Evolutionary conservation across 2,888 invertebrate species (phyloP).

Genomic region (Scaptomyza reducta): DNA sequence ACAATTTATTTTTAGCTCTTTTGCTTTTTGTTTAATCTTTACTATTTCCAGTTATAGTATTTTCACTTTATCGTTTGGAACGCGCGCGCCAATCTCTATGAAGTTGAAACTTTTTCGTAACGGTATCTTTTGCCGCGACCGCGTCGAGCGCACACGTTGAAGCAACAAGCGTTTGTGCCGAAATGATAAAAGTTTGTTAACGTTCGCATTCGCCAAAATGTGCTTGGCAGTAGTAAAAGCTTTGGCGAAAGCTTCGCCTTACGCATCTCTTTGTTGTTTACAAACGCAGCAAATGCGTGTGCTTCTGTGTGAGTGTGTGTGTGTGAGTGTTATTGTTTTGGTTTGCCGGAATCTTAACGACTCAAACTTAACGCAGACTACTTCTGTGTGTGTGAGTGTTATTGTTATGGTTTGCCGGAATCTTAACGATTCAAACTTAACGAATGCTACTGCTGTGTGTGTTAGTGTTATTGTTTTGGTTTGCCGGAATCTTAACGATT

Average conservation of each 20-base stretch:
- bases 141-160: conserved; percentile 36
- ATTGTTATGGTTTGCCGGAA: too few species aligned
- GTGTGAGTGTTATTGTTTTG: neutral
- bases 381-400: too few species aligned
- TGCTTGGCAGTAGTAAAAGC: conserved; percentile 26
- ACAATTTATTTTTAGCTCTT: neutral
- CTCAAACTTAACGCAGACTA: neutral
- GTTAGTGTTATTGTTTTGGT: neutral
- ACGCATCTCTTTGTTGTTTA: conserved; percentile 3
- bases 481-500: neutral
- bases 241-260: conserved; percentile 30
- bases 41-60: neutral
- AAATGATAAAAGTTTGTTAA: conserved; percentile 69
- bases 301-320: neutral
- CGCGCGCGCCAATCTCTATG: conserved; percentile 24
- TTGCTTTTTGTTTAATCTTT: neutral
- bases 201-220: conserved; percentile 21
- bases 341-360: neutral
- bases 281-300: neutral
- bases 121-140: conserved; percentile 23
- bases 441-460: too few species aligned
- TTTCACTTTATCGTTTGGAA: conserved; percentile 14
- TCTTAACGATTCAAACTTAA: too few species aligned
- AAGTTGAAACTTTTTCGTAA: conserved; percentile 11
- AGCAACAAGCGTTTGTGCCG: conserved; percentile 69